Evolutionary conservation across 2,113 vertebrate genomes (phyloP).

Genomic region (Scytalopus superciliaris): DNA sequence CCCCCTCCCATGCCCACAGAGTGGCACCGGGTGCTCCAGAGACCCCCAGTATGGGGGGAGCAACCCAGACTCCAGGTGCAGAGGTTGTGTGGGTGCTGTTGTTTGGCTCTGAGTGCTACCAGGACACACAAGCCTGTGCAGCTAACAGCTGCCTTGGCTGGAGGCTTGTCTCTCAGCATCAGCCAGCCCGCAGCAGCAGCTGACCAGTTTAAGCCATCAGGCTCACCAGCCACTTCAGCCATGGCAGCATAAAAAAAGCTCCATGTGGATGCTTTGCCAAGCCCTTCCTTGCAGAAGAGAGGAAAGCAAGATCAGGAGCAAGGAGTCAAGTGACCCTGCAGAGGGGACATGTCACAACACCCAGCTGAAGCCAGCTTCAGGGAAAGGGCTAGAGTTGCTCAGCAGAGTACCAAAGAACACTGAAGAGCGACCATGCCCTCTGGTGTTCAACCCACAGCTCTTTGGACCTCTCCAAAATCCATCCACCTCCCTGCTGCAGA

Average conservation of each 20-base stretch:
- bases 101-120: background rate
- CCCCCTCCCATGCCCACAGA: background rate
- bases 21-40: background rate
- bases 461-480: background rate
- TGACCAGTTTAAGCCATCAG: background rate
- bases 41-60: accelerated
- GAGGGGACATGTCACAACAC: background rate
- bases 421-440: background rate
- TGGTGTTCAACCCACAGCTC: background rate
- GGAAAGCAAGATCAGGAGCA: background rate
- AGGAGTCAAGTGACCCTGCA: background rate
- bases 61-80: background rate
- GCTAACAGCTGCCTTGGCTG: background rate
- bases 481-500: accelerated
- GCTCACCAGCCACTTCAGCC: background rate
- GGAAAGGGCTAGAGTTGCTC: background rate
- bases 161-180: background rate
- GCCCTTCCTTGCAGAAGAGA: background rate
- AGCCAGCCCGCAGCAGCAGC: background rate
- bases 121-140: accelerated
- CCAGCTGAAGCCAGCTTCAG: background rate
- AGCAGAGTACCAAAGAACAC: background rate
- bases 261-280: background rate
- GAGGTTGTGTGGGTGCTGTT: background rate
- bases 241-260: background rate